Percentiles rank a stretch among this genome's conserved stretches.
phyloP scores from a whole-genome alignment of 2,113 vertebrate species.

The Macaca mulatta region DNA sequence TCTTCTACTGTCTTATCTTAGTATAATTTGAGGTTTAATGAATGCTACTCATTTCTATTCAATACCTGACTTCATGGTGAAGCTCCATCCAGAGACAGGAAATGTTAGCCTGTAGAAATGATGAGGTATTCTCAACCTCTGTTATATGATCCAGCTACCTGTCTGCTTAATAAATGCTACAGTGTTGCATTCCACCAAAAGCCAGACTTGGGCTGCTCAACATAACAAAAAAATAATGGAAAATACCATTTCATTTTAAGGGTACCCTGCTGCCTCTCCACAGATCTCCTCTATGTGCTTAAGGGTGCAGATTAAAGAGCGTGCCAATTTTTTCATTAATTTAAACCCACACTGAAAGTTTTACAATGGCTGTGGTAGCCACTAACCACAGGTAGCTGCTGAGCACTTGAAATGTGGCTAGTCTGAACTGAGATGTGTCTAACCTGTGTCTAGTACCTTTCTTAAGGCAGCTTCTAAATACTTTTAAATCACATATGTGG shows the following conservation, averaged over 20 bases:
- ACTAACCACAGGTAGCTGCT: not conserved
- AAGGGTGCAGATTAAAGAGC: not conserved
- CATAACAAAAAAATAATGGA: not conserved
- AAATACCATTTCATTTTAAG: not conserved
- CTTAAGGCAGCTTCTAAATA: not conserved
- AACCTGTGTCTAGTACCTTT: not conserved
- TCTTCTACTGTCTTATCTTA: not conserved
- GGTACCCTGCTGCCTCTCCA: not conserved
- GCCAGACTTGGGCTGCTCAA: not conserved
- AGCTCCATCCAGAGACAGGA: slow-evolving; percentile 44
- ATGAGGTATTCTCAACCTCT: slow-evolving; percentile 43
- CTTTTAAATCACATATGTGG: not conserved
- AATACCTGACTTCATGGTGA: slow-evolving; percentile 33
- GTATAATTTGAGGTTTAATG: slow-evolving; percentile 55
- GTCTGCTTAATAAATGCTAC: slow-evolving; percentile 59
- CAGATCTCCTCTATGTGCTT: not conserved
- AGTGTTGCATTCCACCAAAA: slow-evolving; percentile 44
- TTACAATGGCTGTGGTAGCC: not conserved
- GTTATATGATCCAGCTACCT: slow-evolving; percentile 21
- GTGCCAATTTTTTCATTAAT: not conserved
- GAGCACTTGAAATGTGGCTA: not conserved
- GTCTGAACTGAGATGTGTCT: not conserved
- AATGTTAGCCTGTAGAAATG: slow-evolving; percentile 20
- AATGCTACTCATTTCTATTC: slow-evolving; percentile 62
- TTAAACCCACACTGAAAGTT: not conserved